Evolutionary conservation across 37 sponge, comb jelly and placozoan species (phyloP).

Genomic region (Ianthella basta): DNA sequence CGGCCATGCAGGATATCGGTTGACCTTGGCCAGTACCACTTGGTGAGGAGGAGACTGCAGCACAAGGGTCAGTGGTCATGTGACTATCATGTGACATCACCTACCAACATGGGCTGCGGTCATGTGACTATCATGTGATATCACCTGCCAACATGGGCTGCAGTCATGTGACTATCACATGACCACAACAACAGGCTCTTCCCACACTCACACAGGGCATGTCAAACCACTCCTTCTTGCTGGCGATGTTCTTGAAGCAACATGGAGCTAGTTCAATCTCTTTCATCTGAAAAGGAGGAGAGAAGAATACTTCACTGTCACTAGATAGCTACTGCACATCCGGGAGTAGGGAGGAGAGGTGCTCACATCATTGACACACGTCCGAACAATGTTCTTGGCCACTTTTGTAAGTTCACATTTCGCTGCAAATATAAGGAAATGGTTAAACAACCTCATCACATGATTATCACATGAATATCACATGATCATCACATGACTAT

Average conservation of each 20-base stretch:
- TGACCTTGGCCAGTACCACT: slow-evolving; percentile 89
- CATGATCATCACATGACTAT: no score
- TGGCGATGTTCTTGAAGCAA: slow-evolving; percentile 83
- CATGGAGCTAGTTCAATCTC: slow-evolving; percentile 90
- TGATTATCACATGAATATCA: not conserved
- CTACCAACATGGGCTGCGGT: no score
- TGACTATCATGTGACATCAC: not conserved
- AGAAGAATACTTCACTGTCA: no score
- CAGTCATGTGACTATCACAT: not conserved
- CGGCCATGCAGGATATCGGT: slow-evolving; percentile 95
- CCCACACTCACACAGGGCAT: slow-evolving; percentile 88
- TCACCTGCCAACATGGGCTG: not conserved
- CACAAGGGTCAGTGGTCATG: not conserved
- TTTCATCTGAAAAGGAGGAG: slow-evolving; percentile 58
- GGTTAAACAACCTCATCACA: no score
- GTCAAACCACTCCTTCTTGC: slow-evolving; percentile 84
- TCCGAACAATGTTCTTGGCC: slow-evolving; percentile 83
- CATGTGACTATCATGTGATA: slow-evolving; percentile 8
- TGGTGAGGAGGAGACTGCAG: slow-evolving; percentile 72
- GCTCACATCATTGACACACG: slow-evolving; percentile 88
- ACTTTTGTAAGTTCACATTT: slow-evolving; percentile 84
- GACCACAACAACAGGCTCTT: no score
- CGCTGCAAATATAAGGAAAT: slow-evolving; percentile 31
- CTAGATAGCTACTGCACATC: no score
- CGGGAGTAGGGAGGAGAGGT: not conserved